A percentile compares a stretch with the other conserved stretches of the same genome.
Conservation (phyloP, 2,888 invertebrate species). For the Sacculina carcini region DNA sequence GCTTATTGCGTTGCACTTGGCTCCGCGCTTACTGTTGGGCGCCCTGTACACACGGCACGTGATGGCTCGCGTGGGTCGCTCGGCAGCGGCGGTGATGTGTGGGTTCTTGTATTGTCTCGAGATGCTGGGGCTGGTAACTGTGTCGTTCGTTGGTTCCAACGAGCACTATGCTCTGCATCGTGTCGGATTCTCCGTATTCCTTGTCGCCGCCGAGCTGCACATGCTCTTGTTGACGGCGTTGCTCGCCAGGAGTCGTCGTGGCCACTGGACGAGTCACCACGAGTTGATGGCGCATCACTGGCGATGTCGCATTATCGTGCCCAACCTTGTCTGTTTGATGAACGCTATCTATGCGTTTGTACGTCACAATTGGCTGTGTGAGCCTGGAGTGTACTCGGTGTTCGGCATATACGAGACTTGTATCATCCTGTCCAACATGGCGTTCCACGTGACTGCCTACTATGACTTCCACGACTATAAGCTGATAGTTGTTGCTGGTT, state of each 20-base stretch:
- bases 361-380: conserved; percentile 71
- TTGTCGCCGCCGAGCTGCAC: conserved; percentile 54
- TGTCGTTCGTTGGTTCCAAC: conserved; percentile 73
- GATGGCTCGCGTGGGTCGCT: conserved; percentile 20
- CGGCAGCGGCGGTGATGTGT: conserved; percentile 33
- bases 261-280: conserved; percentile 12
- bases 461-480: conserved; percentile 38
- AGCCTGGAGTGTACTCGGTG: conserved; percentile 35
- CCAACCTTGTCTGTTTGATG: conserved; percentile 45
- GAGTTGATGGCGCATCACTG: conserved; percentile 31
- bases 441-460: conserved; percentile 64
- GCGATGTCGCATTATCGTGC: conserved; percentile 44
- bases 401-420: conserved; percentile 76
- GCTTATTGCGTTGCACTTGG: conserved; percentile 53
- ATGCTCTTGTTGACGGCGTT: conserved; percentile 55
- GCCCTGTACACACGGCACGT: conserved; percentile 36
- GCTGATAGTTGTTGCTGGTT: no score
- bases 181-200: conserved; percentile 58
- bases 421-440: conserved; percentile 78
- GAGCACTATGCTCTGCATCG: conserved; percentile 56
- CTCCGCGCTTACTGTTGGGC: conserved; percentile 52
- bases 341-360: conserved; percentile 64
- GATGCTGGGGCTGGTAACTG: conserved; percentile 49
- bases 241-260: conserved; percentile 29
- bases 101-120: conserved; percentile 55